Evolutionary conservation across 2,888 invertebrate genomes (phyloP), one percentile per base, ranked within the genome.

Genomic region (Argyra leucocephala): DNA sequence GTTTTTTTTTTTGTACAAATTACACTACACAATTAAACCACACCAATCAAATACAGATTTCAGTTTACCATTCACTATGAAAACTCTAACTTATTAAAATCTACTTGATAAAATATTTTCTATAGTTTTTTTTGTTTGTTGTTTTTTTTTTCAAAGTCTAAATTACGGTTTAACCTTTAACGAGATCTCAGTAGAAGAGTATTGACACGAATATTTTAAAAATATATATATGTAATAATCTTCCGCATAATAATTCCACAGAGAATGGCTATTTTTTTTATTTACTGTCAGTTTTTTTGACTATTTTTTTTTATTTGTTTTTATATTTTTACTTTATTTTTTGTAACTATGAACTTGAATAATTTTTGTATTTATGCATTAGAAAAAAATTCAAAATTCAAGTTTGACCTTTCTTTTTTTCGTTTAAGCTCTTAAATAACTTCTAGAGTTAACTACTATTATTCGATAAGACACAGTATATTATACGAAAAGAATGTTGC

Each of bases 121-220:
- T n/a, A n/a, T n/a, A n/a, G n/a, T n/a, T n/a, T 26, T 37, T 37
- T 37, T 12, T 15, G 5, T 37, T 37, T 37, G 15, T 37, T 37
- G 5, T 37, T 48, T 3, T 9, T n/a, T 48, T 48, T 48, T 48
- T 48, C 18, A 48, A 48, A 48, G 12, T 37, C 18, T 12, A 48
- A 48, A 48, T 48, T 48, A 48, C 6, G 12, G 18, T 48, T 31
- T 48, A 48, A 48, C 48, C 48, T 48, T 48, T 48, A 48, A 48
- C 15, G 15, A 48, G n/a, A 48, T 48, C n/a, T n/a, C 18, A 18
- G 48, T 37, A 37, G 37, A 6, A 48, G 48, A 48, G 18, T 48
- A 48, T 48, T 48, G 48, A 48, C 48, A 48, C 48, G 48, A 48
- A 48, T 48, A 48, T 48, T 18, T 48, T n/a, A 48, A 48, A 18